phyloP scores from a whole-genome alignment of 2,888 invertebrate genomes.

The Nemoura dubitans region DNA sequence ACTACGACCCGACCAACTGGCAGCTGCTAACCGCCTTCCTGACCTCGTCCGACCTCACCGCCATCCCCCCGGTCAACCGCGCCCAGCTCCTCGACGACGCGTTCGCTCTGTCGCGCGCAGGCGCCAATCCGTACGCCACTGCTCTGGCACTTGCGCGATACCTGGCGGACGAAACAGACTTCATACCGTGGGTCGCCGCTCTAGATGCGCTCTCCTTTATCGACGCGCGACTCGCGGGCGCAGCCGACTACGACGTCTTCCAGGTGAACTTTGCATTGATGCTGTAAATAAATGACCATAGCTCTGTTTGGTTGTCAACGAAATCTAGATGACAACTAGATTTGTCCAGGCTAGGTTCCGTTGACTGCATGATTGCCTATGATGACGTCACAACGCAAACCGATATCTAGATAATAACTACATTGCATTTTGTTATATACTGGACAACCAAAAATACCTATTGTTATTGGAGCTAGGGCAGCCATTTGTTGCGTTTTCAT shows the following conservation, averaged over 20 bases:
- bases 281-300: too few species aligned
- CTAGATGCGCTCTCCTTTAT: conserved; percentile 61
- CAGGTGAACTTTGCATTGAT: conserved; percentile 13
- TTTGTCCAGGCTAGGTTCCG: too few species aligned
- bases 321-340: too few species aligned
- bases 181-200: conserved; percentile 83
- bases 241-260: conserved; percentile 23
- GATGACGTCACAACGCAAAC: too few species aligned
- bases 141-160: conserved; percentile 75
- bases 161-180: conserved; percentile 72
- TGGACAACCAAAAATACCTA: too few species aligned
- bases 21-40: conserved; percentile 72
- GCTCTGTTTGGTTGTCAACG: too few species aligned
- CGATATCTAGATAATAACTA: too few species aligned
- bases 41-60: conserved; percentile 58
- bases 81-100: conserved; percentile 87
- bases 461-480: too few species aligned
- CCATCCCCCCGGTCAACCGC: conserved; percentile 73
- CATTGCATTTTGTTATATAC: too few species aligned
- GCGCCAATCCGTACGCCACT: conserved; percentile 67
- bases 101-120: conserved; percentile 76
- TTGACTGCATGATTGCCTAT: too few species aligned
- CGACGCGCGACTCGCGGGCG: conserved; percentile 46
- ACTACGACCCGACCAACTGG: conserved; percentile 78
- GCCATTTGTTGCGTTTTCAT: too few species aligned